Conservation (phyloP, 2,797 vertebrate genomes). For the Acipenser oxyrinchus region DNA sequence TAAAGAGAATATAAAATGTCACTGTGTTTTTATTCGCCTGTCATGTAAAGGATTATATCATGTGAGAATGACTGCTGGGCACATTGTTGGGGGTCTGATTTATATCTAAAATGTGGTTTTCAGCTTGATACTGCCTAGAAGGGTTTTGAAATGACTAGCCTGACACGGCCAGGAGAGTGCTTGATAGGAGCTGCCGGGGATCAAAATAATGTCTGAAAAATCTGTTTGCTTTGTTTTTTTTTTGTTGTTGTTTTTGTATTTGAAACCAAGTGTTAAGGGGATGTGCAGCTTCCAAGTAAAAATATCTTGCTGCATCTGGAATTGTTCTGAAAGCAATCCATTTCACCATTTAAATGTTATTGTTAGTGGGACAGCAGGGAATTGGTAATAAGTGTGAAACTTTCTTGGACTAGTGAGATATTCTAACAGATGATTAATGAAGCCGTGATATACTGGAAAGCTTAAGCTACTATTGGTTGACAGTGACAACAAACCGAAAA, state of each 20-base stretch:
- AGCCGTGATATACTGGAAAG: too few species aligned
- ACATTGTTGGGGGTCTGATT: conserved; percentile 60
- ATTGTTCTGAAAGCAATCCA: conserved; percentile 21
- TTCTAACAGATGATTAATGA: too few species aligned
- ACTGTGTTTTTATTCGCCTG: conserved; percentile 59
- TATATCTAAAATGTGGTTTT: conserved; percentile 49
- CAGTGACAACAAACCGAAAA: too few species aligned
- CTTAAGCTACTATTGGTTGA: too few species aligned
- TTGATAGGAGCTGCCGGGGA: too few species aligned
- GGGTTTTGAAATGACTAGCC: conserved; percentile 23
- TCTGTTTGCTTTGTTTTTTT: conserved; percentile 37
- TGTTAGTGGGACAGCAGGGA: conserved; percentile 33
- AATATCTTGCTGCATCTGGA: not conserved
- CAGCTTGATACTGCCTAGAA: conserved; percentile 33
- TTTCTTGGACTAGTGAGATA: too few species aligned
- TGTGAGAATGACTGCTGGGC: conserved; percentile 49
- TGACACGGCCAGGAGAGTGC: conserved; percentile 19
- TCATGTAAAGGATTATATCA: conserved; percentile 65
- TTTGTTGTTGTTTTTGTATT: conserved; percentile 40
- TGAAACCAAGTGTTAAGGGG: conserved; percentile 33
- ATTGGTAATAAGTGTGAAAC: conserved; percentile 10
- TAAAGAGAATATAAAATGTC: conserved; percentile 66
- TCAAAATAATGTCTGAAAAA: not conserved
- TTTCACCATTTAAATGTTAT: conserved; percentile 27
- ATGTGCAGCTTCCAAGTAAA: conserved; percentile 4